Percentiles rank a stretch among this genome's conserved stretches.
These are phyloP conservation scores for Catamblyrhynchus diadema DNA, from an alignment of 2,797 vertebrate species.

Conservation along the genomic window DNA sequence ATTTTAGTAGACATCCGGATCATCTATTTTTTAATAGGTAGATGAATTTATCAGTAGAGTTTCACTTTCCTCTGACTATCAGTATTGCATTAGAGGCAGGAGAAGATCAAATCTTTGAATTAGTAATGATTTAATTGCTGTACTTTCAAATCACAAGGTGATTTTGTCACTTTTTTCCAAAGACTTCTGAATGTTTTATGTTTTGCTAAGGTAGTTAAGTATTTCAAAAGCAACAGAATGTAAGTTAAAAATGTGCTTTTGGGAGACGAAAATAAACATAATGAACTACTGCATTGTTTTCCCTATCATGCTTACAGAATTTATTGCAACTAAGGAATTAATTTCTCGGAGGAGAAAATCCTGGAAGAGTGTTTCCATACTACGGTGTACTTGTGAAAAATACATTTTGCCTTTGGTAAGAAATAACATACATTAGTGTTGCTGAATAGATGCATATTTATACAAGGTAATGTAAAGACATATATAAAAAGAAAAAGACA, in stretches of 20 bases:
- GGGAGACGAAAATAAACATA: background rate
- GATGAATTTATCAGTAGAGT: background rate
- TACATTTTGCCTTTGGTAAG: background rate
- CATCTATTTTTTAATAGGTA: background rate
- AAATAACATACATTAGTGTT: background rate
- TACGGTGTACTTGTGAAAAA: background rate
- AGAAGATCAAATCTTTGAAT: background rate
- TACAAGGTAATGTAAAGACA: background rate
- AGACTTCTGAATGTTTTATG: background rate
- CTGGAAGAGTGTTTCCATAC: background rate
- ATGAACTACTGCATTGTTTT: background rate
- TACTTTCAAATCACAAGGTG: background rate
- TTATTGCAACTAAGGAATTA: background rate
- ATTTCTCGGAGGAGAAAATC: background rate
- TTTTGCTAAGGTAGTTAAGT: background rate
- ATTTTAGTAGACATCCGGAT: background rate
- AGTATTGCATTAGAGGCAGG: background rate
- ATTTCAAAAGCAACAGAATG: background rate
- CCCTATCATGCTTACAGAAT: background rate
- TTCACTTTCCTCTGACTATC: background rate
- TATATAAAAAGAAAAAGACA: background rate
- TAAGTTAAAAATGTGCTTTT: background rate
- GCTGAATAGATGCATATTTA: background rate
- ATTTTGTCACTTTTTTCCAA: background rate
- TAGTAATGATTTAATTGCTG: background rate